Evolutionary conservation across 2,888 invertebrate genomes (phyloP).

Genomic region (Nysson spinosus): DNA sequence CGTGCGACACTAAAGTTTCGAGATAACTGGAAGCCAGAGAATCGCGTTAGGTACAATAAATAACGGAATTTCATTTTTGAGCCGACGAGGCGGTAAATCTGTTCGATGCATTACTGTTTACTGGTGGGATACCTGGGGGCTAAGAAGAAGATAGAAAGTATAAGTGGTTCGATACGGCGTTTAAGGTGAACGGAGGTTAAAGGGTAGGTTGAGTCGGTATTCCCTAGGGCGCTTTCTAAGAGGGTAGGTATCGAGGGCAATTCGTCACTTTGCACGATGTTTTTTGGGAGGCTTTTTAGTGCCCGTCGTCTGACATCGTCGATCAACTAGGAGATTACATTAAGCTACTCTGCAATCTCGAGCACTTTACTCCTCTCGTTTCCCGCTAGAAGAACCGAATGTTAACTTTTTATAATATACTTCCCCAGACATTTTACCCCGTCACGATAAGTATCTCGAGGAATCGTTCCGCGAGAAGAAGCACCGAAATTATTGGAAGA

Average conservation of each 20-base stretch:
- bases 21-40: not conserved
- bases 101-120: conserved; percentile 34
- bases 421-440: too few species aligned
- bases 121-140: not conserved
- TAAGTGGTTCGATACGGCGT: conserved; percentile 26
- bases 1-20: conserved; percentile 2
- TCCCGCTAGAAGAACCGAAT: conserved; percentile 9
- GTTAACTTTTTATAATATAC: conserved; percentile 27
- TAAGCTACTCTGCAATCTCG: conserved; percentile 25
- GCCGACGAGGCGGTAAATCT: conserved; percentile 34
- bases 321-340: conserved; percentile 39
- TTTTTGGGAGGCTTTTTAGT: conserved; percentile 34
- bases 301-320: conserved; percentile 22
- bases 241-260: conserved; percentile 42
- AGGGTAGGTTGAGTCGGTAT: conserved; percentile 18
- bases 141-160: conserved; percentile 14
- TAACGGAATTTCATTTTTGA: conserved; percentile 44
- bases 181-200: conserved; percentile 38
- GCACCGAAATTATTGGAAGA: too few species aligned
- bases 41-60: conserved; percentile 23
- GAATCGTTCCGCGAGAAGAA: too few species aligned
- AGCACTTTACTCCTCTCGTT: not conserved
- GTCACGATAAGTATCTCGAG: conserved; percentile 11
- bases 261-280: conserved; percentile 42
- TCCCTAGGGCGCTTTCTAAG: conserved; percentile 9